Evolutionary conservation across 2,888 invertebrate genomes (phyloP), one percentile per base, ranked within the genome.

Genomic region (Leptogaster cylindrica): DNA sequence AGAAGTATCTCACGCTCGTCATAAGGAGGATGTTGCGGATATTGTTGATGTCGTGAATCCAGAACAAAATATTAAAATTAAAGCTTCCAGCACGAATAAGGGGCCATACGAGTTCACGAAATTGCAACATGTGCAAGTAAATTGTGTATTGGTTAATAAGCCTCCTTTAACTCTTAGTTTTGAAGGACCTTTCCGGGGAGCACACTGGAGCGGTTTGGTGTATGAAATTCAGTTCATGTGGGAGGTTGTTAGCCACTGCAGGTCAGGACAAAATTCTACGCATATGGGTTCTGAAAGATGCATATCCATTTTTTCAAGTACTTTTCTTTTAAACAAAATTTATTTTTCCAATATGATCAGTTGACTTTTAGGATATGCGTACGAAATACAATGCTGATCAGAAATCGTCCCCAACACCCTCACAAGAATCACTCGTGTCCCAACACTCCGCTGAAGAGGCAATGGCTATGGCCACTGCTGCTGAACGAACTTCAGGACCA

Each of bases 171-270:
- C 28, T 16, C 48, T 66, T 51, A 8, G 44, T 14, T 10, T 33
- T 20, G 25, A 48, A 87, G 84, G 92, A 93, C 76, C 84, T 95
- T 74, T 88, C 88, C 68, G 89, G 89, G 1, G 92, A 90, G 67
- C 95, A 97, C 79, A 87, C 88, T 8, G 95, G 96, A 48, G 95
- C 98, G 1, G 94, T 99, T 73, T 99, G 98, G 98, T 96, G 96
- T 77, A 96, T 98, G 92, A 96, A 96, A 82, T 98, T 97, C 81
- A 97, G 96, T 66, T 91, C 91, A 66, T 98, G 97, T 83, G 97
- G 97, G 0, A 86, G 96, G 10, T 84, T 99, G 70, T 82, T 99
- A 75, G 98, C 98, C 23, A 97, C 97, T 0, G 98, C 97, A 65
- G 98, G 98, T 0, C 97, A 98, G 83, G 98, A 99, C 83, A 89